These are phyloP conservation scores for Dorcus parallelipipedus DNA, from an alignment of 2,888 invertebrate species.

Conservation along the genomic window DNA sequence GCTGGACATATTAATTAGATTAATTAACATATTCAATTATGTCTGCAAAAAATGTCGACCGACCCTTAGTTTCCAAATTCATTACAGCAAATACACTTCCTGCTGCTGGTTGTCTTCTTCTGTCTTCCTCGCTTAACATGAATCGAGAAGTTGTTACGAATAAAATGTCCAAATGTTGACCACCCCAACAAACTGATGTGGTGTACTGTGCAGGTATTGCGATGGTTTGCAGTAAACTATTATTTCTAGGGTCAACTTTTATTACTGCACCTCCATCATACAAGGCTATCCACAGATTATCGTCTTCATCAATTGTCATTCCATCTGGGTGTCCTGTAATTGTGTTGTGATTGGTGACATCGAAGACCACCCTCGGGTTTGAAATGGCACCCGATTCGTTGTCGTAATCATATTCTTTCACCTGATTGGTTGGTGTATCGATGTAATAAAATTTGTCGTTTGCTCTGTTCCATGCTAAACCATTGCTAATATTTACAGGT, in stretches of 20 bases:
- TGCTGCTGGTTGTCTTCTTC: slow-evolving; percentile 46
- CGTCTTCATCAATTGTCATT: slow-evolving; percentile 77
- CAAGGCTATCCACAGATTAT: slow-evolving; percentile 74
- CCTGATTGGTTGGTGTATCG: slow-evolving; percentile 64
- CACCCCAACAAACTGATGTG: slow-evolving; percentile 65
- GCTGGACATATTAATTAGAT: neutral
- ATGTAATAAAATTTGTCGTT: slow-evolving; percentile 74
- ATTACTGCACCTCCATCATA: slow-evolving; percentile 62
- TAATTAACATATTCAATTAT: slow-evolving; percentile 26
- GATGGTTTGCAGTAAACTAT: slow-evolving; percentile 50
- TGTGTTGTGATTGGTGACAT: slow-evolving; percentile 22
- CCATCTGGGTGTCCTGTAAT: slow-evolving; percentile 43
- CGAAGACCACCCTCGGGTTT: slow-evolving; percentile 34
- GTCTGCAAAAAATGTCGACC: slow-evolving; percentile 37
- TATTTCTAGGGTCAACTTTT: slow-evolving; percentile 50
- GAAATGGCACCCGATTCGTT: slow-evolving; percentile 53
- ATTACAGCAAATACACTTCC: slow-evolving; percentile 46
- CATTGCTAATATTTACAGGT: slow-evolving; percentile 70
- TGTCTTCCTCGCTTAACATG: slow-evolving; percentile 32
- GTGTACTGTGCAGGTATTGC: slow-evolving; percentile 56
- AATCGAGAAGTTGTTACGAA: slow-evolving; percentile 59
- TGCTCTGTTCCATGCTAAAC: slow-evolving; percentile 71
- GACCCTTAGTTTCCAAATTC: slow-evolving; percentile 38
- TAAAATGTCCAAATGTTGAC: slow-evolving; percentile 56
- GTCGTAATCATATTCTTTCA: slow-evolving; percentile 70